Evolutionary conservation across 1,140 invertebrate genomes (phyloP).

Genomic region (Megalonaias nervosa): DNA sequence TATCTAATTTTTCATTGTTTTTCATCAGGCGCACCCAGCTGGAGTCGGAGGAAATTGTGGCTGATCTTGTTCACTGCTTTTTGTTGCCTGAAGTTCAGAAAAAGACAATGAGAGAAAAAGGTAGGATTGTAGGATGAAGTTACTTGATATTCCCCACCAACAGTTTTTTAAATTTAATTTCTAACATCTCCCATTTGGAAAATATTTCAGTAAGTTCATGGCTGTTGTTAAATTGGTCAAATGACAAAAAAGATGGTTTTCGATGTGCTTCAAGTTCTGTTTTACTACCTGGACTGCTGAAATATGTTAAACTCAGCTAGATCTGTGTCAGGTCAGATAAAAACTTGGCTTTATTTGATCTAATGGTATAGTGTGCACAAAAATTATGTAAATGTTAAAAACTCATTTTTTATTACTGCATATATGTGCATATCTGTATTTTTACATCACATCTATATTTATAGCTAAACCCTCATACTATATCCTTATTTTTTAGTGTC

Average conservation of each 20-base stretch:
- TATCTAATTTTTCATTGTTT: not conserved
- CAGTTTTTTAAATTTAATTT: not conserved
- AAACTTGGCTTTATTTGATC: too few species aligned
- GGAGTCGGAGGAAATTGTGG: slow-evolving; percentile 76
- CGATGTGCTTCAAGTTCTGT: not conserved
- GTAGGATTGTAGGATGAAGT: slow-evolving; percentile 38
- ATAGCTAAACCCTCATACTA: too few species aligned
- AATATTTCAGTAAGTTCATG: not conserved
- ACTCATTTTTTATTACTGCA: too few species aligned
- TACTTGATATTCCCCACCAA: not conserved
- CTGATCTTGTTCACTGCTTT: slow-evolving; percentile 78
- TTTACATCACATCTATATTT: too few species aligned
- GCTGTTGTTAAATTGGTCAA: not conserved
- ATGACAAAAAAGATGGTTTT: not conserved
- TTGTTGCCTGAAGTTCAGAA: slow-evolving; percentile 77
- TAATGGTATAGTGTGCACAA: too few species aligned
- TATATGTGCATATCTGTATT: too few species aligned
- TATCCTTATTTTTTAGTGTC: too few species aligned
- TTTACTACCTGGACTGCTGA: not conserved
- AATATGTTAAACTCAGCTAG: too few species aligned
- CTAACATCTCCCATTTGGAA: not conserved
- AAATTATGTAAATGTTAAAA: too few species aligned
- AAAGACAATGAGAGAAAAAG: slow-evolving; percentile 64
- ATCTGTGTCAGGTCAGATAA: too few species aligned
- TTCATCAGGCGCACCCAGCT: slow-evolving; percentile 68